phyloP scores from a whole-genome alignment of 64 coral and sea anemone genomes.

The Anthopleura sola region DNA sequence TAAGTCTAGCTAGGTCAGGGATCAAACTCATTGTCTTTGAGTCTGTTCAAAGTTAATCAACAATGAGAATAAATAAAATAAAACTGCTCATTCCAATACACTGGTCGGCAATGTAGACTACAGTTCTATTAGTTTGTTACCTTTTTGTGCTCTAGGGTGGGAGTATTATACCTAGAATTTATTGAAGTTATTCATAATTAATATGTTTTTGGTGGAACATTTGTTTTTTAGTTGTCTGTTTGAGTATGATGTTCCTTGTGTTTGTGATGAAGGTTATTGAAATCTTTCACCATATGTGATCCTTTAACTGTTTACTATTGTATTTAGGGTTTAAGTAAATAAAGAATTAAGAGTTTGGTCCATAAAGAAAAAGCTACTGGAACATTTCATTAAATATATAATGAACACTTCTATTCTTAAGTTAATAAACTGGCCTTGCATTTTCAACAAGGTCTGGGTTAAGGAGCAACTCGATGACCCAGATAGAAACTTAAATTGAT shows the following conservation, averaged over 20 bases:
- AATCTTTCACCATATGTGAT: not conserved
- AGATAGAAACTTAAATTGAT: not conserved
- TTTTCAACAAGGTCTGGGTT: not conserved
- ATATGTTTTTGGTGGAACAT: not conserved
- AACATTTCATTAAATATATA: no score
- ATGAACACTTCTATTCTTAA: not conserved
- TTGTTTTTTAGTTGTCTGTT: not conserved
- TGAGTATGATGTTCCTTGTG: not conserved
- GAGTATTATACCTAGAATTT: not conserved
- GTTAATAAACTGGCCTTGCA: not conserved
- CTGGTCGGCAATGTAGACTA: not conserved
- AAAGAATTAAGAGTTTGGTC: not conserved
- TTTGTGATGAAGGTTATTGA: not conserved
- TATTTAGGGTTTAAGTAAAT: not conserved
- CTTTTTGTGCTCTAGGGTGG: not conserved
- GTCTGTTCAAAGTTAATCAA: not conserved
- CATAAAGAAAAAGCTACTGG: no score
- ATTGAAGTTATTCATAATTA: not conserved
- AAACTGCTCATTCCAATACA: not conserved
- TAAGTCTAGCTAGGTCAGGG: constrained; percentile 2
- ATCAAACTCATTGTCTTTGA: not conserved
- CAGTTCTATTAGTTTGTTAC: not conserved
- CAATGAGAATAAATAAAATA: not conserved
- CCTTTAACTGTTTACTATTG: not conserved
- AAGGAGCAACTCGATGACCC: not conserved